Evolutionary conservation across 30 jellyfish, hydroid and myxozoan genomes (phyloP).

Genomic region (Aurelia aurita complex sp. Pacific): DNA sequence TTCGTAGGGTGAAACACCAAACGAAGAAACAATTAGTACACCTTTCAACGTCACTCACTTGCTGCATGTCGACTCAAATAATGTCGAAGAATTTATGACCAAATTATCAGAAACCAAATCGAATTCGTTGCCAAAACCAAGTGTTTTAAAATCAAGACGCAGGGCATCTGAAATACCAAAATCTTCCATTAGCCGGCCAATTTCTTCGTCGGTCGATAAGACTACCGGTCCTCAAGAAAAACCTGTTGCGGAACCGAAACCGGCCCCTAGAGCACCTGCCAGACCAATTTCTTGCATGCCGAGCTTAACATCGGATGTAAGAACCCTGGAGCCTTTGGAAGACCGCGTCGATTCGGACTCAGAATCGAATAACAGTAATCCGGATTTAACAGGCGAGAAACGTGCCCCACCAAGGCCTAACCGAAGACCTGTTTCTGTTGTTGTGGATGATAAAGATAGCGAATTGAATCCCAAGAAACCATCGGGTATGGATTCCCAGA

Average conservation of each 20-base stretch:
- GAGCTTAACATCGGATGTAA: constrained; percentile 15
- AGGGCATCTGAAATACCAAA: neutral
- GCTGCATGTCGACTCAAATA: constrained; percentile 86
- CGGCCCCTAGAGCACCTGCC: constrained; percentile 37
- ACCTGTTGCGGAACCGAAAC: neutral
- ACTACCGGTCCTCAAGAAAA: neutral
- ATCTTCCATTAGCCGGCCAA: neutral
- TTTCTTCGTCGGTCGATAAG: neutral
- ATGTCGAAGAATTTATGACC: constrained; percentile 93
- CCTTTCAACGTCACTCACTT: constrained; percentile 96
- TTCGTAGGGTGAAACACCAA: constrained; percentile 7
- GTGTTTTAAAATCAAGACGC: constrained; percentile 22
- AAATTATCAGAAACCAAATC: constrained; percentile 60
- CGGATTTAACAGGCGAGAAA: neutral
- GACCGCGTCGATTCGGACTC: neutral
- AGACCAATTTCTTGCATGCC: constrained; percentile 16
- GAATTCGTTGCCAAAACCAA: constrained; percentile 37
- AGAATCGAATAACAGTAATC: neutral
- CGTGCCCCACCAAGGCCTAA: constrained; percentile 49
- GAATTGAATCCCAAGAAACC: no score
- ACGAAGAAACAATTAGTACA: constrained; percentile 77
- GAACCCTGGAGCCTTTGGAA: neutral
- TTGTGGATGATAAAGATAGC: neutral
- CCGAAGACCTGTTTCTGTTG: constrained; percentile 24
- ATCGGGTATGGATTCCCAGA: no score